phyloP scores from a whole-genome alignment of 2,797 vertebrate genomes.

The Crenichthys baileyi region DNA sequence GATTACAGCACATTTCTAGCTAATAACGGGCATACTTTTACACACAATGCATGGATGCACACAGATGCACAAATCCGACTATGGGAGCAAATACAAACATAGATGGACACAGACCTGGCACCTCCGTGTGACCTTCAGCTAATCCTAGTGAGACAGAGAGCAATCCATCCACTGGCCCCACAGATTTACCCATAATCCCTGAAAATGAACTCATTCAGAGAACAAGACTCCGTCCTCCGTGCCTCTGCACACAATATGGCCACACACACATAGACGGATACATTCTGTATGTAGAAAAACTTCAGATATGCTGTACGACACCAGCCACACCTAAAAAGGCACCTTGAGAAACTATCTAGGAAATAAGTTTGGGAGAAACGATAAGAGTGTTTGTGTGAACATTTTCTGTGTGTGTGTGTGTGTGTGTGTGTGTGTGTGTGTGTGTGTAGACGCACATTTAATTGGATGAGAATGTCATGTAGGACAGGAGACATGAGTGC shows the following conservation, averaged over 20 bases:
- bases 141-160: constrained; percentile 70
- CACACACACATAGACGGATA: background rate
- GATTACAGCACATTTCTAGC: constrained; percentile 65
- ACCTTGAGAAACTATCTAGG: constrained; percentile 71
- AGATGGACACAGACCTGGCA: constrained; percentile 62
- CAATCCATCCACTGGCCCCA: constrained; percentile 61
- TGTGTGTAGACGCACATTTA: constrained; percentile 55
- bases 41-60: constrained; percentile 45
- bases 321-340: constrained; percentile 63
- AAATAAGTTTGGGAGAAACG: constrained; percentile 38
- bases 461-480: constrained; percentile 81
- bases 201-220: constrained; percentile 74
- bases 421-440: constrained; percentile 38
- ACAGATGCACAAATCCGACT: constrained; percentile 13
- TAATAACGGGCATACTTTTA: constrained; percentile 63
- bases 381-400: constrained; percentile 42
- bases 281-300: constrained; percentile 16
- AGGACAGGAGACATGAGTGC: constrained; percentile 78
- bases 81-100: constrained; percentile 41
- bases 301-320: constrained; percentile 19
- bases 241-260: constrained; percentile 29
- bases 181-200: constrained; percentile 75
- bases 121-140: constrained; percentile 73
- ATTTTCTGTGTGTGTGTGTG: constrained; percentile 37
- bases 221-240: constrained; percentile 28